A percentile compares a stretch with the other conserved stretches of the same genome.
Evolutionary conservation across 2,797 vertebrate species (phyloP).

Genomic region (Tinamus major): DNA sequence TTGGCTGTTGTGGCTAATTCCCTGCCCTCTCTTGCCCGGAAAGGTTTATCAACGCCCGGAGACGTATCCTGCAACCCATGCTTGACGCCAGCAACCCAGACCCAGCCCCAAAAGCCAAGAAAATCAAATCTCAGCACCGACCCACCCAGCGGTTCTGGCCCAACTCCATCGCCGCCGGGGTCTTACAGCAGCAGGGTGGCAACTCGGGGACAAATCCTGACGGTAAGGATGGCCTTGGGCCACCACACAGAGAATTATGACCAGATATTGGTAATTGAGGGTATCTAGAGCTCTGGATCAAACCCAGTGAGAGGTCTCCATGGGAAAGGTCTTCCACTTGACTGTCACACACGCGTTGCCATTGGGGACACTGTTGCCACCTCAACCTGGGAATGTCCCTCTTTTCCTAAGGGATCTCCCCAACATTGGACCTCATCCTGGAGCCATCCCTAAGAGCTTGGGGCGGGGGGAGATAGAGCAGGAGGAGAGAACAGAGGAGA

Average conservation of each 20-base stretch:
- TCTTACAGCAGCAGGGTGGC: constrained; percentile 91
- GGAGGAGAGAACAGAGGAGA: not conserved
- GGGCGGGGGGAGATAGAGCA: not conserved
- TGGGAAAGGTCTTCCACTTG: not conserved
- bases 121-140: constrained; percentile 98
- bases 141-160: constrained; percentile 98
- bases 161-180: constrained; percentile 95
- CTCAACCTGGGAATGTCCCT: not conserved
- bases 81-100: constrained; percentile 97
- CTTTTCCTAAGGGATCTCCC: not conserved
- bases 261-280: not conserved
- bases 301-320: not conserved
- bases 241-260: fast-evolving
- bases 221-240: constrained; percentile 78
- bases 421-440: fast-evolving
- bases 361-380: not conserved
- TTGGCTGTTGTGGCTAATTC: not conserved
- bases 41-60: constrained; percentile 98
- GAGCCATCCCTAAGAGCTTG: not conserved
- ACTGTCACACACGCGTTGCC: fast-evolving
- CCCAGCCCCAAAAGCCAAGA: constrained; percentile 97
- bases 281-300: not conserved
- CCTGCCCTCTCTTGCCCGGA: fast-evolving
- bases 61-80: constrained; percentile 98
- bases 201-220: constrained; percentile 89